These are phyloP conservation scores for Chelonus formosanus DNA, from an alignment of 2,888 invertebrate species.

Conservation along the genomic window DNA sequence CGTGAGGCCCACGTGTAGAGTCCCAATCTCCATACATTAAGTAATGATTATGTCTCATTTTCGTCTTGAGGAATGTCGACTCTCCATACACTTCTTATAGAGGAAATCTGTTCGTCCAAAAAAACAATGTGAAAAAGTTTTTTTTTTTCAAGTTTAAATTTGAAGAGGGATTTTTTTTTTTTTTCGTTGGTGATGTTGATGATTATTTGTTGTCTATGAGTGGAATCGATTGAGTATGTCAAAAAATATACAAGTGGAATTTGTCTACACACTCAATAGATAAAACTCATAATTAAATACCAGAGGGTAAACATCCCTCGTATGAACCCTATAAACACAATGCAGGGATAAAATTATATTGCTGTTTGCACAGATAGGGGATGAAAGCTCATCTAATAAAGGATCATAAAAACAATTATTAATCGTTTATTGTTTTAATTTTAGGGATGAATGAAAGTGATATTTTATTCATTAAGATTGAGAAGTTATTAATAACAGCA, in stretches of 20 bases:
- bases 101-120: not conserved
- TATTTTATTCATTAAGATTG: too few species aligned
- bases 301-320: constrained; percentile 22
- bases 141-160: too few species aligned
- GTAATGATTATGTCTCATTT: not conserved
- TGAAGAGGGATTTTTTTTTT: too few species aligned
- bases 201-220: too few species aligned
- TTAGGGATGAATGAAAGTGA: not conserved
- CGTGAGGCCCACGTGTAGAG: constrained; percentile 58
- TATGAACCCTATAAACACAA: not conserved
- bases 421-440: constrained; percentile 30
- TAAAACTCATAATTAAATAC: constrained; percentile 27
- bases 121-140: not conserved
- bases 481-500: too few species aligned
- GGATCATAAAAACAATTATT: constrained; percentile 27
- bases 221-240: too few species aligned
- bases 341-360: constrained; percentile 16
- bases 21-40: not conserved
- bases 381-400: constrained; percentile 10
- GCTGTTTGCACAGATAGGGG: constrained; percentile 27
- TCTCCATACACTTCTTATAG: too few species aligned
- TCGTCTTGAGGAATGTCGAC: too few species aligned
- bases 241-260: not conserved
- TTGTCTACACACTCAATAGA: not conserved
- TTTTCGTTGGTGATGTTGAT: too few species aligned